Conservation (phyloP, 1,140 invertebrate genomes). For the Cepaea nemoralis region DNA sequence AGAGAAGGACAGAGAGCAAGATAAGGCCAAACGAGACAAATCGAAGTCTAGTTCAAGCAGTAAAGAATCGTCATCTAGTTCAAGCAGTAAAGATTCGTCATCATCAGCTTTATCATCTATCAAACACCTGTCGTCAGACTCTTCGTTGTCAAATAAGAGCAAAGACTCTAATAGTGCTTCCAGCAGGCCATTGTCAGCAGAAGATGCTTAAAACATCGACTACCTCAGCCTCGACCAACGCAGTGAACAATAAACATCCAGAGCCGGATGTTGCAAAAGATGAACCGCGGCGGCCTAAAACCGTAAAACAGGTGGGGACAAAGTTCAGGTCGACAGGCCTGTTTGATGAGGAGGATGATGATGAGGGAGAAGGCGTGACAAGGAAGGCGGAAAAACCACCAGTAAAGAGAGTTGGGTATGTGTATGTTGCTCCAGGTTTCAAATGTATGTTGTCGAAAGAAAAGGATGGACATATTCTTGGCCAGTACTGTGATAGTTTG, state of each 20-base stretch:
- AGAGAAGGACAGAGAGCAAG: slow-evolving; percentile 42
- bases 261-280: slow-evolving; percentile 44
- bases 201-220: slow-evolving; percentile 17
- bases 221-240: background rate
- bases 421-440: too few relatives aligned
- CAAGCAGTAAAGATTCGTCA: slow-evolving; percentile 39
- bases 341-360: slow-evolving; percentile 50
- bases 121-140: slow-evolving; percentile 17
- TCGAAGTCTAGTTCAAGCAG: slow-evolving; percentile 27
- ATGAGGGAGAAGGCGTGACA: background rate
- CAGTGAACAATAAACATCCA: slow-evolving; percentile 4
- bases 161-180: slow-evolving; percentile 28
- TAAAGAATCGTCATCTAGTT: slow-evolving; percentile 39
- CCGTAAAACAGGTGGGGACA: slow-evolving; percentile 58
- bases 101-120: slow-evolving; percentile 18
- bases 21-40: slow-evolving; percentile 25
- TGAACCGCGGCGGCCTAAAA: slow-evolving; percentile 56
- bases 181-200: background rate
- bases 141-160: slow-evolving; percentile 6
- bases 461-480: too few relatives aligned
- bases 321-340: slow-evolving; percentile 65
- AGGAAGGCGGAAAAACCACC: slow-evolving; percentile 7
- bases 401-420: slow-evolving; percentile 15
- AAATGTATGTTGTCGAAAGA: too few relatives aligned
- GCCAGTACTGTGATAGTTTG: too few relatives aligned